Percentiles rank a stretch among this genome's conserved stretches.
Conservation (phyloP, 2,113 vertebrate species). For the Taxidea taxus region DNA sequence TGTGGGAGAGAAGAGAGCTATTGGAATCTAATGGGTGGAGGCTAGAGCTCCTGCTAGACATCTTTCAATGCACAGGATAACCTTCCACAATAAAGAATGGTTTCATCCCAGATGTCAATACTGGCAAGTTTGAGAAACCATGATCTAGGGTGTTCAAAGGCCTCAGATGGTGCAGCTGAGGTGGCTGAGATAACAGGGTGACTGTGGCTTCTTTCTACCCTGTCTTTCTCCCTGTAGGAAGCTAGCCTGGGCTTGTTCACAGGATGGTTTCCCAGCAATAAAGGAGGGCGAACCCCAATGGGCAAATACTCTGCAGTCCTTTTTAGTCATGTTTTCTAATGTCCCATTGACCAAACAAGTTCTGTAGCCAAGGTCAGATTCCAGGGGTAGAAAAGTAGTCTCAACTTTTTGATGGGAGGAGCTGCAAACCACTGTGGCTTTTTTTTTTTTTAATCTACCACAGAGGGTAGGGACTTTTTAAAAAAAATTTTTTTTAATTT, state of each 20-base stretch:
- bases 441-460: neutral
- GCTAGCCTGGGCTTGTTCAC: neutral
- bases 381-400: neutral
- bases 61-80: neutral
- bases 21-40: neutral
- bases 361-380: neutral
- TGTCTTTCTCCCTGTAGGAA: neutral
- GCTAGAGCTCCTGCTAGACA: neutral
- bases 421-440: neutral
- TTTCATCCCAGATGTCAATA: neutral
- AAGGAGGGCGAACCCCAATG: neutral
- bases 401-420: neutral
- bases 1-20: neutral
- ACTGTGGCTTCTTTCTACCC: neutral
- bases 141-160: neutral
- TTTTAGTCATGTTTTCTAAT: neutral
- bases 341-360: neutral
- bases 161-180: neutral
- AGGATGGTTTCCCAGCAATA: neutral
- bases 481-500: too few species aligned
- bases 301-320: neutral
- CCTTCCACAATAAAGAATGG: too few species aligned
- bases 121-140: neutral
- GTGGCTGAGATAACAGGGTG: neutral
- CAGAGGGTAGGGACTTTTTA: neutral